phyloP scores from a whole-genome alignment of 2,888 invertebrate species.

The Hirtodrosophila cameraria region DNA sequence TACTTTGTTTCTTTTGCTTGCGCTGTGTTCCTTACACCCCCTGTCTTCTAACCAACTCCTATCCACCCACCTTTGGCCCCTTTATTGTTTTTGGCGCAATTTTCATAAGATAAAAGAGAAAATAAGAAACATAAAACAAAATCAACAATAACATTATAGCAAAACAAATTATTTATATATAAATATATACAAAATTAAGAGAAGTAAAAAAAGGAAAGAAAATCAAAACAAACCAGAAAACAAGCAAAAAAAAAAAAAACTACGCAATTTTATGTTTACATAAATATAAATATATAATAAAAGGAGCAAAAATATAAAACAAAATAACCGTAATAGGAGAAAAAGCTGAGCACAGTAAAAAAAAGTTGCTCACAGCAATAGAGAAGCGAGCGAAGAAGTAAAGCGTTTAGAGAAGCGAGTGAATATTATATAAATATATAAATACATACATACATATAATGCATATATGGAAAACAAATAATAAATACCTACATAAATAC shows the following conservation, averaged over 20 bases:
- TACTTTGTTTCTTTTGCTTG: constrained; percentile 6
- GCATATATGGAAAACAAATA: constrained; percentile 17
- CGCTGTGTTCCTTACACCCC: background rate
- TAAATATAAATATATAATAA: constrained; percentile 27
- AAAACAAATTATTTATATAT: constrained; percentile 70
- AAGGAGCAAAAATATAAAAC: constrained; percentile 2
- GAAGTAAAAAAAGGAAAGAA: constrained; percentile 30
- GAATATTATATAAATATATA: constrained; percentile 25
- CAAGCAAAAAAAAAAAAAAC: constrained; percentile 12
- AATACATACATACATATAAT: constrained; percentile 19
- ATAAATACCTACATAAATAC: constrained; percentile 6
- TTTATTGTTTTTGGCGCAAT: constrained; percentile 56
- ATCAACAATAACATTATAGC: constrained; percentile 66
- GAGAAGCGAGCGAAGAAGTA: constrained; percentile 22
- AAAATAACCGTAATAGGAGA: constrained; percentile 26
- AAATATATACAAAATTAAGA: constrained; percentile 52
- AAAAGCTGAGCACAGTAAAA: constrained; percentile 18
- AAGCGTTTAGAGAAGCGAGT: constrained; percentile 10
- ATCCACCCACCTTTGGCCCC: background rate
- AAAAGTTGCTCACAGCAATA: constrained; percentile 29
- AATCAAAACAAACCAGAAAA: constrained; percentile 4
- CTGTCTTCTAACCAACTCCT: too few species aligned
- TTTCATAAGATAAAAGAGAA: constrained; percentile 49
- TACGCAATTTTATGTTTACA: constrained; percentile 48
- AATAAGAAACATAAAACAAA: constrained; percentile 31